Conservation (phyloP, 2,888 invertebrate genomes). For the Carterocephalus palaemon region DNA sequence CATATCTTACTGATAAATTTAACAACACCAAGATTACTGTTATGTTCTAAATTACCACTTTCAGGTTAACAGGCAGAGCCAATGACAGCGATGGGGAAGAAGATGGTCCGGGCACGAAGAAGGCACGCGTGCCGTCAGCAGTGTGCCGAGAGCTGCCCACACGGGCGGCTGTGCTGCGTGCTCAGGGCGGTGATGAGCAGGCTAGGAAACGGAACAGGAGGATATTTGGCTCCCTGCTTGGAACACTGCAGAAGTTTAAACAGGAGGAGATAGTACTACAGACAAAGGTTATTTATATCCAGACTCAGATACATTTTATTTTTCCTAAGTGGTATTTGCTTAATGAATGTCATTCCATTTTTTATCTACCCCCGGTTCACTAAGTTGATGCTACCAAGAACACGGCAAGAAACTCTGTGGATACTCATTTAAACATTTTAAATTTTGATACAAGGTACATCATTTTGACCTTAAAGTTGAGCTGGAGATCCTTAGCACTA, state of each 20-base stretch:
- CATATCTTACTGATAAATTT: too few species aligned
- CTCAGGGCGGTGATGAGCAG: constrained; percentile 90
- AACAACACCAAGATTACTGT: too few species aligned
- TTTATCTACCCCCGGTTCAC: too few species aligned
- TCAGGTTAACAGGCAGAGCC: constrained; percentile 63
- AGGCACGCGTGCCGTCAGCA: constrained; percentile 80
- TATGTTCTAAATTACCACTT: constrained; percentile 9
- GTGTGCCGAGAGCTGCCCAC: constrained; percentile 93
- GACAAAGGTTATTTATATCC: constrained; percentile 77
- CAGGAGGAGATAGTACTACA: constrained; percentile 95
- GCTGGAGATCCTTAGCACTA: too few species aligned
- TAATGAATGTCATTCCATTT: too few species aligned
- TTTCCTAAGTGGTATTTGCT: not conserved
- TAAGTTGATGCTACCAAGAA: too few species aligned
- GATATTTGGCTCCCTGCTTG: constrained; percentile 97
- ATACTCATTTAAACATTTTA: too few species aligned
- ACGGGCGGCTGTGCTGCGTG: constrained; percentile 75
- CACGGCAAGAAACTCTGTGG: too few species aligned
- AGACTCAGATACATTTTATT: not conserved
- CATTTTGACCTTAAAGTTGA: too few species aligned
- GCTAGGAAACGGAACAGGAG: constrained; percentile 91
- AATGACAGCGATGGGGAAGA: constrained; percentile 75
- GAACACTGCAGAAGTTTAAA: constrained; percentile 96
- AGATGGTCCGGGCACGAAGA: constrained; percentile 54
- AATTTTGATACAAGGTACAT: too few species aligned